Evolutionary conservation across 2,888 invertebrate genomes (phyloP), one percentile per base, ranked within the genome.

Genomic region (Cheilosia urbana): DNA sequence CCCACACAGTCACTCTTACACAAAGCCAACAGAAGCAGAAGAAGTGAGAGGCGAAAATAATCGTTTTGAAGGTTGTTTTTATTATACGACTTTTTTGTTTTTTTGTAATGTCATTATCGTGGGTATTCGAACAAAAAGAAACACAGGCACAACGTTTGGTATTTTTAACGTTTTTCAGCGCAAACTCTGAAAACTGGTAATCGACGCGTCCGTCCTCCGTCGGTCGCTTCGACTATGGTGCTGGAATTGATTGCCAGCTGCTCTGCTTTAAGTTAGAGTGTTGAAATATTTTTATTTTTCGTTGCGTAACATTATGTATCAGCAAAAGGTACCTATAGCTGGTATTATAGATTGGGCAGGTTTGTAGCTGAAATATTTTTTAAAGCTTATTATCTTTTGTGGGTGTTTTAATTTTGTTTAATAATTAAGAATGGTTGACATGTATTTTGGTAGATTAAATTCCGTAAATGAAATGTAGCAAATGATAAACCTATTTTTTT

Each of bases 161-260:
- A 75, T 78, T 79, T 82, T 85, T 75, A 80, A 76, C 53, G 60
- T 75, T 80, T 80, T 66, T 71, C 66, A 80, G 80, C 84, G 84
- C 84, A 85, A 79, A 80, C 75, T 85, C 84, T 80, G 24, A 72
- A 85, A 85, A 85, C 84, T 79, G 73, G 73, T 79, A 58, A 58
- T 63, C 73, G 68, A 63, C 69, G 60, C 62, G 34, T 30, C 30
- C 30, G 30, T 30, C 30, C 30, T 30, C 30, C 9, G 30, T 24
- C 57, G 57, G 30, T 34, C 62, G 57, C 37, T 37, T 34, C 62
- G 51, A 30, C 68, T 73, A 47, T 24, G 17, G 30, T 7, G 30
- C 24, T 13, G 45, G 37, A 79, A 68, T 65, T 78, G 62, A 83
- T 75, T 78, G 73, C 51, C 65, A 37, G 40, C 19, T 45, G 6